These are phyloP conservation scores for Rhynchophorus ferrugineus DNA, from an alignment of 1,140 invertebrate species.

Conservation along the genomic window DNA sequence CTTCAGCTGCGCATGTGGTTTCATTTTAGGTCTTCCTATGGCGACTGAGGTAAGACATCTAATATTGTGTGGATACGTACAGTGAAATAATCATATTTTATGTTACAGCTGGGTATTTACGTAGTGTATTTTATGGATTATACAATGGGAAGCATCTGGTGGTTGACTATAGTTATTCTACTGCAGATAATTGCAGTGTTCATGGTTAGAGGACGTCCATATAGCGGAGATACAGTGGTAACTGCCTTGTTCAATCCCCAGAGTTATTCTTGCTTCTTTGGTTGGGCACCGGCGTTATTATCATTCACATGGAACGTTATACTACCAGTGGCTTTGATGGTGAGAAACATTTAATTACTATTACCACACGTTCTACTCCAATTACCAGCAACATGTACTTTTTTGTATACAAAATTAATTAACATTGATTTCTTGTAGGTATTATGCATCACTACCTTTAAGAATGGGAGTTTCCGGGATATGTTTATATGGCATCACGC, in stretches of 20 bases:
- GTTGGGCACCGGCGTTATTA: constrained; percentile 60
- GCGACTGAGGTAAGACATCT: constrained; percentile 69
- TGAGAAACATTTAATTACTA: constrained; percentile 38
- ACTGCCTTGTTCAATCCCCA: constrained; percentile 54
- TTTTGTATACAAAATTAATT: too few species aligned
- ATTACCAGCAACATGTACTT: too few species aligned
- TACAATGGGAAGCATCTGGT: constrained; percentile 75
- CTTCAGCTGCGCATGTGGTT: constrained; percentile 73
- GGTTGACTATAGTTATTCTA: constrained; percentile 72
- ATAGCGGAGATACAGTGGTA: constrained; percentile 74
- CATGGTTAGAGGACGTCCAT: constrained; percentile 73
- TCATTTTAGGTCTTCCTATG: constrained; percentile 78
- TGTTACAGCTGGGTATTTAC: constrained; percentile 67
- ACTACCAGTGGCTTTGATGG: constrained; percentile 68
- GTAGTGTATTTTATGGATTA: constrained; percentile 81
- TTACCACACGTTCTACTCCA: too few species aligned
- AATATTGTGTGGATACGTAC: neutral
- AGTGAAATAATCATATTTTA: neutral
- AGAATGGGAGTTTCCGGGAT: constrained; percentile 63
- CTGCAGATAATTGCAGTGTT: constrained; percentile 71
- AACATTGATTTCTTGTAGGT: too few species aligned
- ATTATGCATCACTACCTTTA: constrained; percentile 68
- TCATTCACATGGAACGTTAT: constrained; percentile 86
- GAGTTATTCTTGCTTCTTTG: constrained; percentile 45
- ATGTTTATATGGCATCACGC: constrained; percentile 61